Evolutionary conservation across 2,113 vertebrate species (phyloP), one percentile per base, ranked within the genome.

Genomic region (Colinus virginianus): DNA sequence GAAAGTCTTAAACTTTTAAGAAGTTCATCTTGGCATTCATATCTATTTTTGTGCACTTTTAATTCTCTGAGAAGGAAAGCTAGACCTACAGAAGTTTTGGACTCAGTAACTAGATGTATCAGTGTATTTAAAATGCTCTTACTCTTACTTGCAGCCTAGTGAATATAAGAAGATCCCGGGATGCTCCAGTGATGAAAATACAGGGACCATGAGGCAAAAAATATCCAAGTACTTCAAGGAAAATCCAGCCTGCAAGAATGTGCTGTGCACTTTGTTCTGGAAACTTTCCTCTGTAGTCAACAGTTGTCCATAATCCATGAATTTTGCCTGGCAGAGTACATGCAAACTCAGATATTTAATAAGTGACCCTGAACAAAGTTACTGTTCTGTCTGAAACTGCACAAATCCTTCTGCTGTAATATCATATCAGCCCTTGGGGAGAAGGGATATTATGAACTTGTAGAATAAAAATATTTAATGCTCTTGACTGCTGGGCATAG

Each of bases 381-480:
- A 40, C 3, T 32, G 2, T 23, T 84, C 53, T 70, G 28, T 40
- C 42, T 74, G 79, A 46, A 79, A 70, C 17, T 70, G 18, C 43
- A 55, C 23, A 62, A 81, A 78, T 48, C 46, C 22, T 63, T 68
- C 59, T n/a, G 28, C 53, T 56, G 42, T 40, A 71, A 88, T 96
- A 94, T 72, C 20, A 20, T 90, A 93, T 86, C 77, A 92, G 49
- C 21, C 19, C 48, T 96, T 94, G 53, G 23, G 61, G 46, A 77
- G 40, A 84, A 84, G 82, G 3, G 2, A 62, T 76, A 43, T 63
- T 84, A 78, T 28, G 34, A 85, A 70, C 43, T 84, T 91, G 74
- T 87, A 97, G 92, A 84, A 95, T 80, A 64, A 88, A 63, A 45
- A 78, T 87, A 84, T 94, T 95, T 93, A 67, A 94, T 88, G 82